These are phyloP conservation scores for Cygnus atratus DNA, from an alignment of 2,113 vertebrate genomes.

Conservation along the genomic window DNA sequence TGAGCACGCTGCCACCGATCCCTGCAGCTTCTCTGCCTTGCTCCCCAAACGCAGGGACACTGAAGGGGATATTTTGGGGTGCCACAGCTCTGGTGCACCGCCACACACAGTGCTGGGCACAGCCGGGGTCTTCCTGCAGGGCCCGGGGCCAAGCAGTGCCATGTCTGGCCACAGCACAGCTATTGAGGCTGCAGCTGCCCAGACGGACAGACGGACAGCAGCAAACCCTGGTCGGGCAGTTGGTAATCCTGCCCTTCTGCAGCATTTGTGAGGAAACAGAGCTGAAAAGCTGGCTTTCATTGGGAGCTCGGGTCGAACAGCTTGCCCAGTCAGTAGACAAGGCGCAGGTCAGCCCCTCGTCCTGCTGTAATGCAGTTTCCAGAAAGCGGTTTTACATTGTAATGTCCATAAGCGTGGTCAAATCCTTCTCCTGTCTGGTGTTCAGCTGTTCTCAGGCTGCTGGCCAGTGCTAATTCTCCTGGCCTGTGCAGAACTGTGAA, in stretches of 20 bases:
- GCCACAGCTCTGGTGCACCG: neutral
- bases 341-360: neutral
- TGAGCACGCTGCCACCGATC: neutral
- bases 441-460: neutral
- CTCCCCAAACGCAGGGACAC: fast-evolving
- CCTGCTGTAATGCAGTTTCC: neutral
- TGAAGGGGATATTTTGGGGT: neutral
- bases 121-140: neutral
- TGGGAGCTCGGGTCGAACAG: neutral
- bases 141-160: neutral
- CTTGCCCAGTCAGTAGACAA: neutral
- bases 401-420: neutral
- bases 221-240: neutral
- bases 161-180: neutral
- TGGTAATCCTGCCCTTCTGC: neutral
- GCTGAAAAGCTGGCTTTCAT: neutral
- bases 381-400: neutral
- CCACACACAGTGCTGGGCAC: too few species aligned
- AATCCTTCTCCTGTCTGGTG: neutral
- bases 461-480: neutral
- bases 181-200: neutral
- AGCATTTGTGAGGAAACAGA: neutral
- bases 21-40: neutral
- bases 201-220: neutral
- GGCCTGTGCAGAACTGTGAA: neutral